phyloP scores from a whole-genome alignment of 2,113 vertebrate species.

The Chaetops frenatus region DNA sequence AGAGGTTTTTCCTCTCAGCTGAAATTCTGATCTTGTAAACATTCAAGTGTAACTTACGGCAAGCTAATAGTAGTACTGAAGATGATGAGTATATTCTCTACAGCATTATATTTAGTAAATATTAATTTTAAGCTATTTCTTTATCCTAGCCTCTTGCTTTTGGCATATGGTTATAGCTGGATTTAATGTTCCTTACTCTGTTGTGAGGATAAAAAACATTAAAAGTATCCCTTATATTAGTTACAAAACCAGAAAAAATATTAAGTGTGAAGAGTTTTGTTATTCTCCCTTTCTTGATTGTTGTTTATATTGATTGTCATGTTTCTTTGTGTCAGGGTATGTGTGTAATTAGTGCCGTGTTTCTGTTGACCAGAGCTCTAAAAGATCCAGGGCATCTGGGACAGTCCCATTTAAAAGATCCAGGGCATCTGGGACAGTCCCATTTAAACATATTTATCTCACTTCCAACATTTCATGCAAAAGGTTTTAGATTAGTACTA shows the following conservation, averaged over 20 bases:
- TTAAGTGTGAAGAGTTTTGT: neutral
- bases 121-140: slow-evolving; percentile 3
- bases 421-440: neutral
- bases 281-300: neutral
- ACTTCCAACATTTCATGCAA: slow-evolving; percentile 28
- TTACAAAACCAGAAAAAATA: neutral
- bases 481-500: slow-evolving; percentile 32
- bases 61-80: neutral
- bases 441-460: slow-evolving; percentile 36
- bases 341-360: neutral
- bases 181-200: neutral
- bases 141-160: neutral
- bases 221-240: neutral
- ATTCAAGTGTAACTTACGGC: neutral
- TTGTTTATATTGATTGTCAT: neutral
- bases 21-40: neutral
- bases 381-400: neutral
- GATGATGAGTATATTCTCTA: neutral
- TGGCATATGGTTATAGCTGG: neutral
- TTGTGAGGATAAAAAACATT: neutral
- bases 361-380: neutral
- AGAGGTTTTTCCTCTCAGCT: neutral
- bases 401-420: neutral
- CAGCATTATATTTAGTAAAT: neutral
- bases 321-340: neutral